Evolutionary conservation across 2,888 invertebrate genomes (phyloP).

Genomic region (Arenicola marina): DNA sequence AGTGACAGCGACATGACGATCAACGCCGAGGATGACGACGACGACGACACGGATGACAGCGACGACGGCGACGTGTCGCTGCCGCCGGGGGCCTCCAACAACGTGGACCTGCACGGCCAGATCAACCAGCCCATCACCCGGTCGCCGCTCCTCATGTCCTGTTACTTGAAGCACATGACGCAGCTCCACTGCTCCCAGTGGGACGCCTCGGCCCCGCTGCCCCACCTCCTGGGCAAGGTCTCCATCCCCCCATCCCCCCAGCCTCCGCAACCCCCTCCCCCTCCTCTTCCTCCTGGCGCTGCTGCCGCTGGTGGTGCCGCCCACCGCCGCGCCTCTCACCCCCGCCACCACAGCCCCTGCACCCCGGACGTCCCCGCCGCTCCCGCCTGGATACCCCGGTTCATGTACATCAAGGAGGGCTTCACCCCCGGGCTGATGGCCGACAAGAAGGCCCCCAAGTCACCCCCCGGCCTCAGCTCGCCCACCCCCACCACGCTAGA

Average conservation of each 20-base stretch:
- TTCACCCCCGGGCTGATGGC: slow-evolving; percentile 73
- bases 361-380: slow-evolving; percentile 7
- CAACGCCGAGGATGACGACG: neutral
- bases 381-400: slow-evolving; percentile 71
- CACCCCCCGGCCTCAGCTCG: slow-evolving; percentile 64
- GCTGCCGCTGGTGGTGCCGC: neutral
- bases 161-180: slow-evolving; percentile 88
- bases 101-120: slow-evolving; percentile 90
- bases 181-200: slow-evolving; percentile 67
- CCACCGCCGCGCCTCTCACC: neutral
- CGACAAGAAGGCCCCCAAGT: slow-evolving; percentile 57
- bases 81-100: slow-evolving; percentile 7
- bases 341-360: too few relatives aligned
- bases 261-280: too few relatives aligned
- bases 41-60: neutral
- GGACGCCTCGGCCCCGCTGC: slow-evolving; percentile 51
- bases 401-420: slow-evolving; percentile 71
- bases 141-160: slow-evolving; percentile 91
- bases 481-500: slow-evolving; percentile 63
- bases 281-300: too few relatives aligned
- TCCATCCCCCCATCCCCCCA: too few relatives aligned
- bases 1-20: neutral
- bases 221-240: slow-evolving; percentile 9
- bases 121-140: slow-evolving; percentile 89
- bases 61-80: neutral